phyloP scores from a whole-genome alignment of 1,140 invertebrate species.

The Saccostrea cuccullata region DNA sequence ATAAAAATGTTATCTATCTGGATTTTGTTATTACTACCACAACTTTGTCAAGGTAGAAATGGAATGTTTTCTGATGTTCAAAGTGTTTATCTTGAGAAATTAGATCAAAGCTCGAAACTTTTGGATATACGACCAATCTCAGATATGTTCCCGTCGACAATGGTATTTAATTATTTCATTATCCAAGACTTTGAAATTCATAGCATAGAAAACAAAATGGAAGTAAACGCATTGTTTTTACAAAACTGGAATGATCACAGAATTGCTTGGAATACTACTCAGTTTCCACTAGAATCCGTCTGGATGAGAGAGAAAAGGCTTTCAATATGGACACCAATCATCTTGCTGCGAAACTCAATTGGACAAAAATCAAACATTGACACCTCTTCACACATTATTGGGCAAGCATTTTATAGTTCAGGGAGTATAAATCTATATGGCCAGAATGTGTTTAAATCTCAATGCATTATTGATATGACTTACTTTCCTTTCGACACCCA shows the following conservation, averaged over 20 bases:
- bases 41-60: neutral
- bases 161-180: neutral
- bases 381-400: neutral
- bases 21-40: neutral
- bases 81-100: neutral
- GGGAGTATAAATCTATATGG: neutral
- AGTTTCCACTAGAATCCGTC: neutral
- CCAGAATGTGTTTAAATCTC: neutral
- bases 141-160: neutral
- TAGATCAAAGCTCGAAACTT: neutral
- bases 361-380: neutral
- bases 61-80: neutral
- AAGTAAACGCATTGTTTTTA: neutral
- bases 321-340: neutral
- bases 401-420: neutral
- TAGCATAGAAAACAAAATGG: neutral
- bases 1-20: neutral
- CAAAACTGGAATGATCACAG: neutral
- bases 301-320: neutral
- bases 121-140: neutral
- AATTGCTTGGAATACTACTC: neutral
- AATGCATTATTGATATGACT: neutral
- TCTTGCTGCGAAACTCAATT: neutral
- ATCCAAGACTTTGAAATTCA: constrained; percentile 17
- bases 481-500: neutral